Evolutionary conservation across 2,113 vertebrate genomes (phyloP).

Genomic region (Hemibagrus wyckioides): DNA sequence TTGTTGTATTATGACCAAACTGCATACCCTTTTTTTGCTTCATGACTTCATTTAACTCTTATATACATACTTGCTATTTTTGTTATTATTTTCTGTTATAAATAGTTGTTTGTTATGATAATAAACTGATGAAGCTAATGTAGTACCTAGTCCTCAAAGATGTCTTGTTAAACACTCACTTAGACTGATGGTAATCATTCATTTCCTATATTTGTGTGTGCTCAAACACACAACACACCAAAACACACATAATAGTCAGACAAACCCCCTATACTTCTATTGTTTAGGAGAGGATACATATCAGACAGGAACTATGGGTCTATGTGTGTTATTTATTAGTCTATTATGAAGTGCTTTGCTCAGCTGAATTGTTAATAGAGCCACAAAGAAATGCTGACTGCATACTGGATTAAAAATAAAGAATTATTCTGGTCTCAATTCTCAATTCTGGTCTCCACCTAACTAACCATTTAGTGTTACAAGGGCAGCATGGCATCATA

Average conservation of each 20-base stretch:
- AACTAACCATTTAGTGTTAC: constrained; percentile 29
- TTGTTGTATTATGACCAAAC: neutral
- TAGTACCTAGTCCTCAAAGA: neutral
- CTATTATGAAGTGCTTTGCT: constrained; percentile 61
- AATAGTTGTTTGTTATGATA: neutral
- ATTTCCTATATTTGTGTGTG: constrained; percentile 34
- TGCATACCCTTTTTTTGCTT: neutral
- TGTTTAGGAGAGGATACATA: constrained; percentile 63
- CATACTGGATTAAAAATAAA: neutral
- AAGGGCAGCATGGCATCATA: constrained; percentile 12
- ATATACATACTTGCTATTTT: neutral
- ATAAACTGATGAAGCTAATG: neutral
- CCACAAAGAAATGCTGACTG: neutral
- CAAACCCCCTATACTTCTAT: constrained; percentile 45
- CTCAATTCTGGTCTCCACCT: constrained; percentile 58
- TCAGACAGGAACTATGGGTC: constrained; percentile 59
- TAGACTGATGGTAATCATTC: constrained; percentile 44
- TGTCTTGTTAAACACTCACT: constrained; percentile 20
- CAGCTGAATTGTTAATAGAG: constrained; percentile 44
- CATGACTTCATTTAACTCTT: neutral
- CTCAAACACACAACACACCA: constrained; percentile 10
- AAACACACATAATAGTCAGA: constrained; percentile 5
- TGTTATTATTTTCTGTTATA: neutral
- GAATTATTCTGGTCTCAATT: too few relatives aligned
- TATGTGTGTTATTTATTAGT: constrained; percentile 57